Evolutionary conservation across 2,113 vertebrate species (phyloP), one percentile per base, ranked within the genome.

Genomic region (Engystomops pustulosus): DNA sequence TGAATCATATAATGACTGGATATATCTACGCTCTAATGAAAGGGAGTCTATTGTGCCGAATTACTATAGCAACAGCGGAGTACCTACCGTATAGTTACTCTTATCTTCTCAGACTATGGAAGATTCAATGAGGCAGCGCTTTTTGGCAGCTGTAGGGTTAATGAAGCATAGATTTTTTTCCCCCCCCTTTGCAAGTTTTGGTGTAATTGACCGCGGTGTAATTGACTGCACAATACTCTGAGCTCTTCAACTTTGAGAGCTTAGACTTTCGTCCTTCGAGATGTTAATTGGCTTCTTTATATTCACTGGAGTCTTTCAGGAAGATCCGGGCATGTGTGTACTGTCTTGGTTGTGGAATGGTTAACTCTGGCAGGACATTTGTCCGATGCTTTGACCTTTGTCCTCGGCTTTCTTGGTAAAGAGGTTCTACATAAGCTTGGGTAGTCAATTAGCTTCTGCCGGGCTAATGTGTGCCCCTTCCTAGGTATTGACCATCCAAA

Each of bases 61-160:
- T 77, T 55, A 55, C 74, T 77, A 77, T 77, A 25, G 74, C 32
- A 77, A 58, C 74, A 8, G 11, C 25, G 3, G 30, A 34, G 47
- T 45, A 23, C 17, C 6, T 53, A 4, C 23, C 36, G 51, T 38
- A 51, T 38, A 32, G 55, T 77, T 77, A 58, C 49, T 36, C 8
- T 23, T 20, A 6, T 18, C 71, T 53, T 12, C 45, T 18, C 23
- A 2, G 23, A n/a, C 45, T 14, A 6, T 34, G 30, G 20, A 14
- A 27, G 3, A 27, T 20, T 45, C 38, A 38, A 62, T 44, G 76
- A 38, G 8, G 12, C 55, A 44, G 15, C 30, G 17, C 1, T 17
- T 14, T 69, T 3, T 12, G 0, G 30, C 2, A 4, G 38, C 15
- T 17, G 18, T 49, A 53, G 45, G 65, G 79, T 70, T 70, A 55